These are phyloP conservation scores for Ridgeia piscesae DNA, from an alignment of 1,140 invertebrate species.

Conservation along the genomic window DNA sequence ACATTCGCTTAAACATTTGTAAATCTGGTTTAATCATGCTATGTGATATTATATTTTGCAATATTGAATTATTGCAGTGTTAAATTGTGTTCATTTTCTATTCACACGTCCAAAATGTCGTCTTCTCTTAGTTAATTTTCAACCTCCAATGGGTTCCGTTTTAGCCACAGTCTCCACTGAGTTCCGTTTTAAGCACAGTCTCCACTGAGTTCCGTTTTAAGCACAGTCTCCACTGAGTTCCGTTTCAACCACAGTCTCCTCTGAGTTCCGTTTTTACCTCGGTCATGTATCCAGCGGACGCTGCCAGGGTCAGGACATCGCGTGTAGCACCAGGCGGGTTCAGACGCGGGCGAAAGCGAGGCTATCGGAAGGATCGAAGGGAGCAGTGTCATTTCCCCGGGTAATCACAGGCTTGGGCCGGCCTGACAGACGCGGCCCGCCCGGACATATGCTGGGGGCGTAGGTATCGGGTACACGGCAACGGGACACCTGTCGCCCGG, in stretches of 20 bases:
- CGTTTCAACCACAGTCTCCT: background rate
- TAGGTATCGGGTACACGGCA: background rate
- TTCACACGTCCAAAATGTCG: too few relatives aligned
- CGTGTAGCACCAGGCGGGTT: background rate
- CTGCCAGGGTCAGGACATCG: background rate
- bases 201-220: too few relatives aligned
- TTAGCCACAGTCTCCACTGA: too few relatives aligned
- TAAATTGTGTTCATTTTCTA: too few relatives aligned
- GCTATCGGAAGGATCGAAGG: background rate
- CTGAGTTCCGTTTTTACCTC: too few relatives aligned
- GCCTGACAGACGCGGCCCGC: background rate
- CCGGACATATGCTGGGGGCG: background rate
- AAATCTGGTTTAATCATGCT: background rate
- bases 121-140: too few relatives aligned
- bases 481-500: background rate
- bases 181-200: too few relatives aligned
- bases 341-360: background rate
- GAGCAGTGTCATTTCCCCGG: background rate
- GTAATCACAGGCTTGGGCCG: background rate
- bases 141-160: too few relatives aligned
- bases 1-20: background rate
- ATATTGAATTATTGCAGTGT: background rate
- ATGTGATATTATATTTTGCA: background rate
- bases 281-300: too few relatives aligned
- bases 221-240: background rate